A percentile compares a stretch with the other conserved stretches of the same genome.
phyloP scores from a whole-genome alignment of 2,888 invertebrate species.

The Chrysopilus asiliformis region DNA sequence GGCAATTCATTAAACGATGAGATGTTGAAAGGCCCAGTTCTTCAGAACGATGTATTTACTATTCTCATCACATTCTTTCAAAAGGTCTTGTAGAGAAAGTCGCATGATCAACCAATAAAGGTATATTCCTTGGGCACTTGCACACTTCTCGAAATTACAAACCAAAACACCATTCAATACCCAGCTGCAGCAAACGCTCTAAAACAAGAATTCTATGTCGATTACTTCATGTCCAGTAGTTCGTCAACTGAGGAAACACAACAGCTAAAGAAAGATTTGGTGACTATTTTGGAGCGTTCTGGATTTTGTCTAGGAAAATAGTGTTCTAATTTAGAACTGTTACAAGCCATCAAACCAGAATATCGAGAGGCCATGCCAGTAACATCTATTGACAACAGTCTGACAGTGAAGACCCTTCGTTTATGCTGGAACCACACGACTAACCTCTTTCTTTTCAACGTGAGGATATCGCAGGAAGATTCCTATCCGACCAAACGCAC shows the following conservation, averaged over 20 bases:
- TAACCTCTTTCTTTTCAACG: conserved; percentile 2
- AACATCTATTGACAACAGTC: not conserved
- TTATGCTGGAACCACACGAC: conserved; percentile 2
- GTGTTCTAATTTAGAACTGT: not conserved
- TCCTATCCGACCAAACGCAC: conserved; percentile 1
- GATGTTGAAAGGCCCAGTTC: too few species aligned
- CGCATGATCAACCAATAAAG: conserved; percentile 3
- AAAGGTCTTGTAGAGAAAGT: conserved; percentile 8
- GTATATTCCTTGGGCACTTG: conserved; percentile 5
- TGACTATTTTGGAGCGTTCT: too few species aligned
- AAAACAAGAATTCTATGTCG: too few species aligned
- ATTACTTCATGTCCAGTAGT: too few species aligned
- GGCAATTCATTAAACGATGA: not conserved
- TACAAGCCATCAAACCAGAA: not conserved
- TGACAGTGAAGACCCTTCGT: conserved; percentile 3
- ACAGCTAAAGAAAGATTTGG: too few species aligned
- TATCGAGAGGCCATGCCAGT: not conserved
- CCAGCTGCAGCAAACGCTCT: too few species aligned
- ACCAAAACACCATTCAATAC: too few species aligned
- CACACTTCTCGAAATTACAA: conserved; percentile 7
- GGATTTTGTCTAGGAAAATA: conserved; percentile 6
- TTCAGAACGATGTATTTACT: too few species aligned
- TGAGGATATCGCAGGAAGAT: not conserved
- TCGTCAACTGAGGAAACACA: too few species aligned
- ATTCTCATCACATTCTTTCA: too few species aligned